Evolutionary conservation across 2,797 vertebrate genomes (phyloP).

Genomic region (Amniataba percoides): DNA sequence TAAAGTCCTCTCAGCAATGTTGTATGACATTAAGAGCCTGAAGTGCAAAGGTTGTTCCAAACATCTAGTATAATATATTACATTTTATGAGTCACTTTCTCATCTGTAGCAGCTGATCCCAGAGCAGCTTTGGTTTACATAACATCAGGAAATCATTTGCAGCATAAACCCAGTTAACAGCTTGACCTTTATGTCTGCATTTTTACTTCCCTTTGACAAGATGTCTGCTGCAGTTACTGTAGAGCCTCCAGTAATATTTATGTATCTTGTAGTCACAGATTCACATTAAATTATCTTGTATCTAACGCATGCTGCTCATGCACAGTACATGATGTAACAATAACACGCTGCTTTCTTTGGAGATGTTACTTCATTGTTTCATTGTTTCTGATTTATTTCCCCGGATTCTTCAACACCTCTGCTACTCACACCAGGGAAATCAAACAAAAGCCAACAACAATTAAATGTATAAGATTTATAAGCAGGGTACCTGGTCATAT

Average conservation of each 20-base stretch:
- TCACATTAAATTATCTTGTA: conserved; percentile 26
- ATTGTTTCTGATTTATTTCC: conserved; percentile 74
- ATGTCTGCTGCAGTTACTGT: conserved; percentile 22
- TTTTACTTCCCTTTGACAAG: conserved; percentile 48
- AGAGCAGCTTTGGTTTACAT: conserved; percentile 50
- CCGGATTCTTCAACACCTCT: conserved; percentile 48
- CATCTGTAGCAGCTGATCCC: conserved; percentile 38
- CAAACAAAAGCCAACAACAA: conserved; percentile 71
- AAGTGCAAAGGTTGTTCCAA: conserved; percentile 12
- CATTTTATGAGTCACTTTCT: conserved; percentile 35
- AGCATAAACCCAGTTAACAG: conserved; percentile 55
- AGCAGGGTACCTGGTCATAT: conserved; percentile 45
- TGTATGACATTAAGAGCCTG: conserved; percentile 13
- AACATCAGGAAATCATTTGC: conserved; percentile 55
- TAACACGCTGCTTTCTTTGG: conserved; percentile 45
- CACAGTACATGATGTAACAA: conserved; percentile 31
- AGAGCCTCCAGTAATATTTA: conserved; percentile 34
- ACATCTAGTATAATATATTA: conserved; percentile 11
- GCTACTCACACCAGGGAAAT: conserved; percentile 65
- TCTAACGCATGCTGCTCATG: conserved; percentile 26
- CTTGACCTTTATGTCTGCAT: conserved; percentile 56
- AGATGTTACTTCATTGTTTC: conserved; percentile 52
- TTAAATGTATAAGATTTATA: conserved; percentile 76
- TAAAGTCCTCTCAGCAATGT: conserved; percentile 9
- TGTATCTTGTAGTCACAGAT: conserved; percentile 17